Conservation (phyloP, 2,113 vertebrate genomes). For the Chrysemys picta region DNA sequence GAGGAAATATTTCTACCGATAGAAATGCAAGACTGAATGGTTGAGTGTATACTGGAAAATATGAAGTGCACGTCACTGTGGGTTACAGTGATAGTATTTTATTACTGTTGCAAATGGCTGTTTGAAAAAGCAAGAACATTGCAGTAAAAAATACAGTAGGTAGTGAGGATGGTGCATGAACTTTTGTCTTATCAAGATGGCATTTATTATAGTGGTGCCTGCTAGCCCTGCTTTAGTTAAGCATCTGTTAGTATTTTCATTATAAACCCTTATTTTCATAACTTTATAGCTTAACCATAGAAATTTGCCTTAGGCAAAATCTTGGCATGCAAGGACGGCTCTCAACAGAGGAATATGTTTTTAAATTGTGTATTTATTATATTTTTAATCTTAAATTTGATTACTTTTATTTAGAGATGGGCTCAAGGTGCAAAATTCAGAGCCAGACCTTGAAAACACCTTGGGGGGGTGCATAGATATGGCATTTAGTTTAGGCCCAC, state of each 20-base stretch:
- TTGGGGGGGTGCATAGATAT: background rate
- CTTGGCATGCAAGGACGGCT: background rate
- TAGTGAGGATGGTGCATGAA: background rate
- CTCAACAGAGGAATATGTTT: background rate
- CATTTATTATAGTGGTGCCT: background rate
- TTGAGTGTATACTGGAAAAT: background rate
- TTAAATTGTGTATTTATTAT: slow-evolving; percentile 26
- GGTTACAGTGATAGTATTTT: background rate
- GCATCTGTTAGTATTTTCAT: slow-evolving; percentile 49
- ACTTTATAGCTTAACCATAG: slow-evolving; percentile 2
- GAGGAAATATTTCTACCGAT: background rate
- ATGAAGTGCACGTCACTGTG: background rate
- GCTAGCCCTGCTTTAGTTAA: slow-evolving; percentile 14
- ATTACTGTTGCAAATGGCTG: background rate
- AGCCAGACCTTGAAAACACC: slow-evolving; percentile 3
- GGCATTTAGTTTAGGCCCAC: background rate
- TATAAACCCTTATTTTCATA: slow-evolving; percentile 38
- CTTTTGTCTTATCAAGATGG: background rate
- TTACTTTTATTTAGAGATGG: slow-evolving; percentile 41
- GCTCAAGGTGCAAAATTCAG: background rate
- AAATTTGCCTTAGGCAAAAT: background rate
- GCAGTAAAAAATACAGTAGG: background rate
- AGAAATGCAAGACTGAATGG: background rate
- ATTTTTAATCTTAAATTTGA: background rate
- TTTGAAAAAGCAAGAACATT: background rate